Conservation (phyloP, 2,797 vertebrate genomes). For the Myoxocephalus aenaeus region DNA sequence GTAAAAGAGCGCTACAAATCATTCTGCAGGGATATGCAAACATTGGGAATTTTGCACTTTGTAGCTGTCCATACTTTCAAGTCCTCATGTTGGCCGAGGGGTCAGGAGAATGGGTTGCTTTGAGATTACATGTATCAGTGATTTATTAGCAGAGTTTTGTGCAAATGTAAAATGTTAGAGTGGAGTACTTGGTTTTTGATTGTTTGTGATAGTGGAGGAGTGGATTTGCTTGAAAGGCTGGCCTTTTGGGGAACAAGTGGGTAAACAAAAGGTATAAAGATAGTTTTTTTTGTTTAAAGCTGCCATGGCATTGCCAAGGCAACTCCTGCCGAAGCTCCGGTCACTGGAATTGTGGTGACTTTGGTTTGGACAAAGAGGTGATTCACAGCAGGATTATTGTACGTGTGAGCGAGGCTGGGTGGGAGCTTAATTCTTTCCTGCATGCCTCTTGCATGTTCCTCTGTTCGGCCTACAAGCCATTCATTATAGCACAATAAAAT, state of each 20-base stretch:
- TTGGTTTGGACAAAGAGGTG: slow-evolving; percentile 78
- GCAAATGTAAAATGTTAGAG: neutral
- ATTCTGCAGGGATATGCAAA: slow-evolving; percentile 3
- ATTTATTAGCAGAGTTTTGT: neutral
- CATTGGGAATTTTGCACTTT: slow-evolving; percentile 9
- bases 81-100: neutral
- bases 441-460: slow-evolving; percentile 72
- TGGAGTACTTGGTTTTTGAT: neutral
- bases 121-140: neutral
- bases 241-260: slow-evolving; percentile 9
- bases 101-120: neutral
- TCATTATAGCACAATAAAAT: slow-evolving; percentile 57
- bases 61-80: neutral
- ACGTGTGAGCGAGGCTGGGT: slow-evolving; percentile 68
- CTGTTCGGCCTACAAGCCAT: slow-evolving; percentile 64
- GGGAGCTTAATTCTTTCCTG: slow-evolving; percentile 75
- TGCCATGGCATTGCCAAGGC: slow-evolving; percentile 71
- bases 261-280: slow-evolving; percentile 37
- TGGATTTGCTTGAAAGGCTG: neutral
- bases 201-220: neutral
- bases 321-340: slow-evolving; percentile 65
- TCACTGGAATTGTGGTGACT: slow-evolving; percentile 68
- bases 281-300: slow-evolving; percentile 52
- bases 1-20: neutral
- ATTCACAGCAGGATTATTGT: slow-evolving; percentile 83